Evolutionary conservation across 2,113 vertebrate genomes (phyloP).

Genomic region (Chamaea fasciata): DNA sequence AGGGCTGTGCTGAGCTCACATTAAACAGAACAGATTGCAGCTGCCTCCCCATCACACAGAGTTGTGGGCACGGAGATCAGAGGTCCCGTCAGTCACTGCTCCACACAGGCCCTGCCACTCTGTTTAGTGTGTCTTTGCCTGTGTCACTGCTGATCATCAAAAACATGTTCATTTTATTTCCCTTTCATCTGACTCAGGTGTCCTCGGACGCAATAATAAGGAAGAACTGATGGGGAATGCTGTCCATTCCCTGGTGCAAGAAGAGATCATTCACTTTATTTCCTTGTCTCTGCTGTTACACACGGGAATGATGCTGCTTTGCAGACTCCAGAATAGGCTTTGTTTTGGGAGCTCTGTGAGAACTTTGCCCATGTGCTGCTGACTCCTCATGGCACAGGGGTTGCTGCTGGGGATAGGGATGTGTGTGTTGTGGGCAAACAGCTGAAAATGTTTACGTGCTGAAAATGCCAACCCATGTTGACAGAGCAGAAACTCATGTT

Average conservation of each 20-base stretch:
- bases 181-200: background rate
- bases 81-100: conserved; percentile 9
- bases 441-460: background rate
- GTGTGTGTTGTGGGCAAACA: background rate
- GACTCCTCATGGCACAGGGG: background rate
- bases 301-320: background rate
- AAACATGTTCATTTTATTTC: background rate
- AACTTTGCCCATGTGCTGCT: background rate
- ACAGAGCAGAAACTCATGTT: background rate
- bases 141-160: background rate
- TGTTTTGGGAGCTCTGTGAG: background rate
- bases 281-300: background rate
- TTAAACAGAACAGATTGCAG: conserved; percentile 57
- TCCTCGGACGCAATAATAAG: background rate
- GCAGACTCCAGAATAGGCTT: background rate
- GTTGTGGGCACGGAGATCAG: conserved; percentile 7
- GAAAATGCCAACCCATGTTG: background rate
- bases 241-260: background rate
- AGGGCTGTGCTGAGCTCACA: conserved; percentile 40
- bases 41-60: conserved; percentile 25
- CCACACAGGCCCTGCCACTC: background rate
- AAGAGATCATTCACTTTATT: background rate
- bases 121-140: background rate
- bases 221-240: background rate
- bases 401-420: background rate